Percentiles rank a stretch among this genome's conserved stretches.
phyloP scores from a whole-genome alignment of 2,888 invertebrate genomes.

The Drosophila birchii region DNA sequence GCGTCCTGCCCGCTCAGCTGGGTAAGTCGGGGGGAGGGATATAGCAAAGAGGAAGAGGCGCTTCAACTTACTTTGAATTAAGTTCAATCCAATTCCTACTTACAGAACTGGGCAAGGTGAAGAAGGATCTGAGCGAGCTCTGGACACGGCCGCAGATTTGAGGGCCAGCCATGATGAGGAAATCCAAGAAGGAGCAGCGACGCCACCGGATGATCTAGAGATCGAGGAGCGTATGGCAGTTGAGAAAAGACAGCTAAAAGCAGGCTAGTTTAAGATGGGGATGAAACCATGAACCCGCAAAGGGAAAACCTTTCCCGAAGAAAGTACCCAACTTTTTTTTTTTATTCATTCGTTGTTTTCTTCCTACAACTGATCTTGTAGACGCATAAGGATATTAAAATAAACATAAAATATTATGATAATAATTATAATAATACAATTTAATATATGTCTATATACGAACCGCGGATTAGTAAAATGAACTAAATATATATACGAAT shows the following conservation, averaged over 20 bases:
- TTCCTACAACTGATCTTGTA: constrained; percentile 50
- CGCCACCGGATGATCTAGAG: constrained; percentile 52
- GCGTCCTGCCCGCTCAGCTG: constrained; percentile 62
- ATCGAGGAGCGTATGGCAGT: not conserved
- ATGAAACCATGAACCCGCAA: not conserved
- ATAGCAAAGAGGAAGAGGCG: not conserved
- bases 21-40: constrained; percentile 58
- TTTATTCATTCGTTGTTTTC: constrained; percentile 34
- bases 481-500: constrained; percentile 16
- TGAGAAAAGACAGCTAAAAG: constrained; percentile 62
- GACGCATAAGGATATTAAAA: constrained; percentile 39
- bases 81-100: constrained; percentile 38
- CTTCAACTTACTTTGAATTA: constrained; percentile 3
- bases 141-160: constrained; percentile 83
- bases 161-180: constrained; percentile 57
- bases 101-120: constrained; percentile 79
- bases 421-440: constrained; percentile 21
- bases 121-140: constrained; percentile 81
- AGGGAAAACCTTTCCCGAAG: constrained; percentile 35
- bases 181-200: constrained; percentile 32
- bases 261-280: constrained; percentile 67
- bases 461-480: constrained; percentile 58
- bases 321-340: constrained; percentile 4
- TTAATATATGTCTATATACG: constrained; percentile 32
- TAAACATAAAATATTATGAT: constrained; percentile 21